Evolutionary conservation across 2,888 invertebrate genomes (phyloP).

Genomic region (Drosophila kanekoi): DNA sequence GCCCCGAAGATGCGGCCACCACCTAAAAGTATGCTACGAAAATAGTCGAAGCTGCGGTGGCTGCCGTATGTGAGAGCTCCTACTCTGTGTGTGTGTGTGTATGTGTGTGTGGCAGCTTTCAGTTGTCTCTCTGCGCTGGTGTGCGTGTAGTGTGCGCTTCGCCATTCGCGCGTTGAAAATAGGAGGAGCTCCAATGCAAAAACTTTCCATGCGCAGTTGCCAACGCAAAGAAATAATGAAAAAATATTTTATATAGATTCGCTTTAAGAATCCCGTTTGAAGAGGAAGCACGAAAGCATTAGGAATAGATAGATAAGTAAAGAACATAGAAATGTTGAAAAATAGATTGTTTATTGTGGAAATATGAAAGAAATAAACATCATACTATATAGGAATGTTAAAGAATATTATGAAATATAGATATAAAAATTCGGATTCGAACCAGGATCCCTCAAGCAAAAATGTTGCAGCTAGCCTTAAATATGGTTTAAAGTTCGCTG

Average conservation of each 20-base stretch:
- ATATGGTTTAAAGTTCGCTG: constrained; percentile 5
- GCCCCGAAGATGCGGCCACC: constrained; percentile 75
- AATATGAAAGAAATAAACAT: too few relatives aligned
- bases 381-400: too few relatives aligned
- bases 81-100: constrained; percentile 34
- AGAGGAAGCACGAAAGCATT: too few relatives aligned
- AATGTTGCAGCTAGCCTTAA: constrained; percentile 25
- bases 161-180: constrained; percentile 83
- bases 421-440: too few relatives aligned
- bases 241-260: constrained; percentile 20
- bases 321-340: too few relatives aligned
- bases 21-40: constrained; percentile 80
- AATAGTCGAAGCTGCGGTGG: constrained; percentile 71
- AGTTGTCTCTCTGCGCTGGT: constrained; percentile 26
- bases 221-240: constrained; percentile 31
- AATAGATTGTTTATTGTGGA: too few relatives aligned
- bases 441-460: not conserved
- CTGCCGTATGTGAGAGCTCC: constrained; percentile 70
- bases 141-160: constrained; percentile 62
- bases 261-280: constrained; percentile 4
- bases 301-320: too few relatives aligned
- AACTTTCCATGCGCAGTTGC: constrained; percentile 76
- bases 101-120: constrained; percentile 44
- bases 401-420: too few relatives aligned
- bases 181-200: constrained; percentile 80